Base-by-base conservation (phyloP, 1,140 invertebrate species). In the Drosophila prosaltans region DNA sequence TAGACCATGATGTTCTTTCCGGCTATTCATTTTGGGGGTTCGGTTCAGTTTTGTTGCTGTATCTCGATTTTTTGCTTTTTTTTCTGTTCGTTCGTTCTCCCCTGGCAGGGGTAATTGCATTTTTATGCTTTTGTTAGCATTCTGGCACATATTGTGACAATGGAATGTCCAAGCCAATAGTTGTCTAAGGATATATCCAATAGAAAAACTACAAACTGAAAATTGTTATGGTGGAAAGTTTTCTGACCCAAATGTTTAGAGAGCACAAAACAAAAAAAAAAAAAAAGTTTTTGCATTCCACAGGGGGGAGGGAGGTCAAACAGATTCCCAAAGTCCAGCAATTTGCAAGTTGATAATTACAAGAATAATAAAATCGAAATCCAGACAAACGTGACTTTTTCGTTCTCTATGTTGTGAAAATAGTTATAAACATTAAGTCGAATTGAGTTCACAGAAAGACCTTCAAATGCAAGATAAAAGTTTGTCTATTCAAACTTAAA, bases 121-220 rank as follows among this genome's bases (percentile, higher is more conserved):
- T 88, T 88, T 83, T 89, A 84, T 84, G 80, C 77, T 72, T 75
- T 83, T 83, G 76, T 79, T 80, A 45, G 59, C 64, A n/a, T 63
- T 41, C 16, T 10, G 66, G 67, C 41, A 68, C 45, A 67, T 54
- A 68, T 58, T 69, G 71, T 55, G 81, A 78, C 81, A 76, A 41
- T 67, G 51, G 28, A 58, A 58, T 51, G 45, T 24, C 54, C 61
- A 21, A 41, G 43, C 51, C 74, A 41, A 64, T 70, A 60, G 45
- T 73, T 60, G 45, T 58, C 36, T 36, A 60, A 66, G 78, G 64
- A 66, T 26, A 57, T 30, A 66, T 77, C 64, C 74, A 57, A 77
- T 77, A 61, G 54, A 32, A 40, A 59, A 45, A 36, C 24, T 36
- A 60, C 65, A 65, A 65, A 66, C 51, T 54, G 45, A 57, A 77